Base-by-base conservation (phyloP, 2,888 invertebrate genomes). In the Cheilosia pagana region DNA sequence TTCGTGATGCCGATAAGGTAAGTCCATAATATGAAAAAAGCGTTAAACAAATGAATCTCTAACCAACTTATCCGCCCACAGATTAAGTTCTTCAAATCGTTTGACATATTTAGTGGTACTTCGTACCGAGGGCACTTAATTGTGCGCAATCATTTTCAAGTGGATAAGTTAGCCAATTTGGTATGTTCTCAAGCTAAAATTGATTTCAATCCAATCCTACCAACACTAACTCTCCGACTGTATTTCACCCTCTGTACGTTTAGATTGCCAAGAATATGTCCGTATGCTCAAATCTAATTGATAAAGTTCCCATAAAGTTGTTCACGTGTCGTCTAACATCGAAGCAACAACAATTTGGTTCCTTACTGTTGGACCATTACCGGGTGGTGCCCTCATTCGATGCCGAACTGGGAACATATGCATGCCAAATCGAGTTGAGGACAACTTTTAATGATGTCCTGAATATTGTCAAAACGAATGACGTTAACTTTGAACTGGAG, bases 1-100 rank as follows among this genome's bases (percentile, higher is more conserved):
- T 92, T 87, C 91, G 92, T 76, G 92, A 92, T 87, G 90, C 91
- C 83, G 91, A 92, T 89, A 89, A 89, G 90, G 92, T 92, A 87
- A 88, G 88, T 88, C 50, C 41, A 71, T 63, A 53, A 31, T 23
- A 39, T n/a, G 8, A 45, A 45, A 14, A 16, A 16, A n/a, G 41
- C 16, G 28, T 35, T 12, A 39, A 23, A 67, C 28, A 25, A 52
- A 41, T 21, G 41, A 71, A 48, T 63, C 70, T 81, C 35, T 45
- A 39, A 45, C 41, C 52, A 28, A 45, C 62, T 59, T 28, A 39
- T 35, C 41, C 52, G 21, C 70, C 86, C 87, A 39, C 86, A 92
- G 91, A 90, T 92, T 89, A 89, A 92, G 87, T 92, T 92, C 87
- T 87, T 88, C 72, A 92, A 92, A 88, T 89, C 90, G 5, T 88